phyloP scores from a whole-genome alignment of 2,888 invertebrate genomes.

The Drosophila paracracens region DNA sequence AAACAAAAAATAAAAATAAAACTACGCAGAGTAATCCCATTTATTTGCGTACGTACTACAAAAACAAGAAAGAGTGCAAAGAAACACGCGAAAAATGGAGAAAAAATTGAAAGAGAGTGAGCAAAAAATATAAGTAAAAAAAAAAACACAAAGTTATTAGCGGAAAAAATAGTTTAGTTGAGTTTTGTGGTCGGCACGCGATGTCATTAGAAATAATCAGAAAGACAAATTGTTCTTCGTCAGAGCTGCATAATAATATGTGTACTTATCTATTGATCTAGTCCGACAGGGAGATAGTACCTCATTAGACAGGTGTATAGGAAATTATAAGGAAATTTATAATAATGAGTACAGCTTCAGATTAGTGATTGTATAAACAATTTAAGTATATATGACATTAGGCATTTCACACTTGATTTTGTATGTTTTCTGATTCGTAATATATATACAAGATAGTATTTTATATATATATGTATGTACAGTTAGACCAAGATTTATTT shows the following conservation, averaged over 20 bases:
- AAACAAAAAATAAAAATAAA: conserved; percentile 2
- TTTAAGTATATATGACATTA: not conserved
- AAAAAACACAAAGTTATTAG: conserved; percentile 6
- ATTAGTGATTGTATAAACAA: not conserved
- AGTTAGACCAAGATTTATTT: no score
- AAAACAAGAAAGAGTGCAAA: not conserved
- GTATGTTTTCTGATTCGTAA: not conserved
- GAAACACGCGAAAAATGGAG: not conserved
- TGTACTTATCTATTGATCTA: no score
- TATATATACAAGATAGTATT: not conserved
- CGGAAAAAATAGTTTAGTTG: conserved; percentile 15
- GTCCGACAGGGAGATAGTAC: not conserved
- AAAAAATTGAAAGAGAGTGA: conserved; percentile 9
- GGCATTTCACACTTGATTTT: not conserved
- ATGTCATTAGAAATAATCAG: conserved; percentile 63
- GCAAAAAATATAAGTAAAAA: not conserved
- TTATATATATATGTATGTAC: not conserved
- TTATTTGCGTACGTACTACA: conserved; percentile 21
- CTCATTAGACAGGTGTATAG: not conserved
- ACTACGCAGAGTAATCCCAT: conserved; percentile 22
- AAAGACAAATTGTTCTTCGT: conserved; percentile 49
- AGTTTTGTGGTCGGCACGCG: conserved; percentile 48
- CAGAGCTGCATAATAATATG: conserved; percentile 5
- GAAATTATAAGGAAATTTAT: not conserved
- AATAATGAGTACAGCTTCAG: not conserved